Conservation (phyloP, 2,113 vertebrate genomes). For the Sinocyclocheilus maitianheensis region DNA sequence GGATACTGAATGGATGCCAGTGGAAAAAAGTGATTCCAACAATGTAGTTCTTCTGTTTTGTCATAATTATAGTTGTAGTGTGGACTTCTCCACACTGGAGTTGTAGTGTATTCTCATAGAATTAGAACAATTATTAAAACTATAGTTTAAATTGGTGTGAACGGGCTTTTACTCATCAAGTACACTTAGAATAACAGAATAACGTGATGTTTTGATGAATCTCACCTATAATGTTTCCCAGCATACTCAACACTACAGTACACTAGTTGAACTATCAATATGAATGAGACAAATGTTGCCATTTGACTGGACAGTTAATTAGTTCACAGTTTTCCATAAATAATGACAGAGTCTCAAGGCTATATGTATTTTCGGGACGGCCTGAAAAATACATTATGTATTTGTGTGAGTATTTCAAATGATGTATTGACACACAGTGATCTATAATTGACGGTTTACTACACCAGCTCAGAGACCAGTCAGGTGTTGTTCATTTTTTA, state of each 20-base stretch:
- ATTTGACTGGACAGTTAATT: neutral
- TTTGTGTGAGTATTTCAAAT: conserved; percentile 56
- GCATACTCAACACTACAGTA: neutral
- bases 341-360: neutral
- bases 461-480: conserved; percentile 54
- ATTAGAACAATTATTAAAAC: no score
- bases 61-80: neutral
- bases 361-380: neutral
- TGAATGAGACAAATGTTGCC: conserved; percentile 15
- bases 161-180: neutral
- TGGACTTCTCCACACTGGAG: neutral
- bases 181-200: neutral
- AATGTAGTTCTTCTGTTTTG: neutral
- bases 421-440: conserved; percentile 51
- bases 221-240: neutral
- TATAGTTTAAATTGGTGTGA: neutral
- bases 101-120: no score
- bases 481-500: conserved; percentile 58
- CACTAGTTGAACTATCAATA: neutral
- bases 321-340: conserved; percentile 4
- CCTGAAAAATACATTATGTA: conserved; percentile 36
- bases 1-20: neutral
- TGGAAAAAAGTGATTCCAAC: no score
- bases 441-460: conserved; percentile 57
- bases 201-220: neutral